Percentiles rank a stretch among this genome's conserved stretches.
Conservation (phyloP, 2,888 invertebrate species). For the Thereva unica region DNA sequence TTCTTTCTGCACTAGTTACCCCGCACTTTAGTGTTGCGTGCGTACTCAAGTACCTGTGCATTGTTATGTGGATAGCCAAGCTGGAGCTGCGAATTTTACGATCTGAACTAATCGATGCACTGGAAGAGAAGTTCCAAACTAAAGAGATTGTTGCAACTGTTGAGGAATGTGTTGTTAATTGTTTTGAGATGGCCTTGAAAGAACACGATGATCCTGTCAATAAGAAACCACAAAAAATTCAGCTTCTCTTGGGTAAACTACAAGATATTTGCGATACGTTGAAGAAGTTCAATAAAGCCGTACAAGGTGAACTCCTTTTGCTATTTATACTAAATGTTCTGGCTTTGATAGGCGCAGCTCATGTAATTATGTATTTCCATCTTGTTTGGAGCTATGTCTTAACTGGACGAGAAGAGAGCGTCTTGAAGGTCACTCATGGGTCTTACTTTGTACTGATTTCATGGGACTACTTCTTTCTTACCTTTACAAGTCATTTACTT, state of each 20-base stretch:
- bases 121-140: neutral
- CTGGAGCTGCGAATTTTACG: neutral
- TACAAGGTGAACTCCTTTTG: neutral
- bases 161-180: neutral
- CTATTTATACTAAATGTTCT: slow-evolving; percentile 10
- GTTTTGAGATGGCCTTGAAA: neutral
- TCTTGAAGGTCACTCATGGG: neutral
- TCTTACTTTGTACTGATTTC: neutral
- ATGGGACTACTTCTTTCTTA: slow-evolving; percentile 18
- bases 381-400: neutral
- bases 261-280: neutral
- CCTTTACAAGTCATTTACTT: neutral
- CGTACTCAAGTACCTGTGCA: slow-evolving; percentile 8
- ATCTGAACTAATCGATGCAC: neutral
- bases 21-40: slow-evolving; percentile 9
- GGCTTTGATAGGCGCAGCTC: neutral
- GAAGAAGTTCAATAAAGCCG: neutral
- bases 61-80: slow-evolving; percentile 12
- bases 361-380: slow-evolving; percentile 8
- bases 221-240: neutral
- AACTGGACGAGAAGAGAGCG: neutral
- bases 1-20: neutral
- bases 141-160: neutral
- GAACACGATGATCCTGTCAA: neutral
- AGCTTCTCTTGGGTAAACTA: neutral